Percentiles rank a stretch among this genome's conserved stretches.
phyloP scores from a whole-genome alignment of 2,797 vertebrate genomes.

The Agapornis canus region DNA sequence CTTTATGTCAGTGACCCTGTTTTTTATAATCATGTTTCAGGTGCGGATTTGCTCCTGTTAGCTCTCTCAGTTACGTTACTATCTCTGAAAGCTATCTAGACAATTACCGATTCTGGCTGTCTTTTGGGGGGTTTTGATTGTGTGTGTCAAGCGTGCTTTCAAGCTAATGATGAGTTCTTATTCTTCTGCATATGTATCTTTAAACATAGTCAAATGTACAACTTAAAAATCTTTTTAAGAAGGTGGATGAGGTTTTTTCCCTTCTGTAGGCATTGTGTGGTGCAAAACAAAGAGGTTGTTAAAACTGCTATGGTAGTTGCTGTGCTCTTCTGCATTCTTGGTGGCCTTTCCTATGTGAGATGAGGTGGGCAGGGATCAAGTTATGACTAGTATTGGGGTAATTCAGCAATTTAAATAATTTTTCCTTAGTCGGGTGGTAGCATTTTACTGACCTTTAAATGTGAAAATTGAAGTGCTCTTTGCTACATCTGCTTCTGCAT shows the following conservation, averaged over 20 bases:
- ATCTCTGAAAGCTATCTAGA: neutral
- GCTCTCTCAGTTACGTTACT: neutral
- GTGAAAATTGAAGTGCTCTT: neutral
- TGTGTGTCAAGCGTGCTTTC: neutral
- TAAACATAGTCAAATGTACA: rapidly evolving
- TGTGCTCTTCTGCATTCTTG: neutral
- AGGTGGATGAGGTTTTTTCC: neutral
- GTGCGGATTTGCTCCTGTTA: neutral
- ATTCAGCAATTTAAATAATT: neutral
- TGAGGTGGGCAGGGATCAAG: rapidly evolving
- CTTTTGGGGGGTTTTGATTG: neutral
- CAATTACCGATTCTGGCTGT: neutral
- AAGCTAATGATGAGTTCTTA: neutral
- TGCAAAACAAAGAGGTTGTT: neutral
- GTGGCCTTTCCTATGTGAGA: neutral
- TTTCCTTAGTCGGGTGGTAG: neutral
- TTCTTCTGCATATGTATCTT: neutral
- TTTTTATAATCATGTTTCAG: neutral
- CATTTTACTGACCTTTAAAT: neutral
- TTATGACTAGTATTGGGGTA: neutral
- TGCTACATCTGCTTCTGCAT: neutral
- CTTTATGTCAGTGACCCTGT: neutral
- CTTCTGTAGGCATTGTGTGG: neutral
- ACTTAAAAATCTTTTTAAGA: neutral
- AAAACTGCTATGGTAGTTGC: rapidly evolving